Conservation (phyloP, 2,888 invertebrate species). For the Platerodrilus igneus region DNA sequence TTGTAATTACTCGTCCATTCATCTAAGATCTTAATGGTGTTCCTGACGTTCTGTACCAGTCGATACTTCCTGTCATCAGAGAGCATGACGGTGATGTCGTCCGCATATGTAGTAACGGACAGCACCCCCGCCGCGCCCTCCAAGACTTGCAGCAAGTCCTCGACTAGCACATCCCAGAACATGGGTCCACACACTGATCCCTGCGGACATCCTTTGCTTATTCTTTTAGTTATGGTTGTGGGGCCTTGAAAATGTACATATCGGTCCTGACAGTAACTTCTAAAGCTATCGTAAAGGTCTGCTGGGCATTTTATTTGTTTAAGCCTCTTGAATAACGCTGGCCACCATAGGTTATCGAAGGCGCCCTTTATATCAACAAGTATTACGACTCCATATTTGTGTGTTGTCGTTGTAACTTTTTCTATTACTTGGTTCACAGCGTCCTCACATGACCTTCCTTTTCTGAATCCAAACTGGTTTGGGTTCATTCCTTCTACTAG, state of each 20-base stretch:
- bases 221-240: neutral
- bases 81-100: no score
- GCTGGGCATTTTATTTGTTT: neutral
- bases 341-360: slow-evolving; percentile 23
- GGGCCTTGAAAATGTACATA: neutral
- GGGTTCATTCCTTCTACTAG: neutral
- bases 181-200: slow-evolving; percentile 11
- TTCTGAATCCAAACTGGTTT: slow-evolving; percentile 8
- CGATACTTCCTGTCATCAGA: no score
- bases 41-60: no score
- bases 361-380: slow-evolving; percentile 18
- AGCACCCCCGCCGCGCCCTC: no score
- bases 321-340: neutral
- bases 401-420: neutral
- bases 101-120: no score
- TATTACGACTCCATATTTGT: slow-evolving; percentile 9
- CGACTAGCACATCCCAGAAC: no score
- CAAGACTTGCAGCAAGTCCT: no score
- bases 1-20: no score
- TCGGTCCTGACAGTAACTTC: slow-evolving; percentile 14
- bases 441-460: slow-evolving; percentile 12
- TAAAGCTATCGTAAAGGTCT: slow-evolving; percentile 5
- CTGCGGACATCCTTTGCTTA: slow-evolving; percentile 15
- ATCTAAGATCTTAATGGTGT: no score
- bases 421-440: slow-evolving; percentile 5